Percentiles rank a stretch among this genome's conserved stretches.
Conservation (phyloP, 2,113 vertebrate genomes). For the Rhodinocichla rosea region DNA sequence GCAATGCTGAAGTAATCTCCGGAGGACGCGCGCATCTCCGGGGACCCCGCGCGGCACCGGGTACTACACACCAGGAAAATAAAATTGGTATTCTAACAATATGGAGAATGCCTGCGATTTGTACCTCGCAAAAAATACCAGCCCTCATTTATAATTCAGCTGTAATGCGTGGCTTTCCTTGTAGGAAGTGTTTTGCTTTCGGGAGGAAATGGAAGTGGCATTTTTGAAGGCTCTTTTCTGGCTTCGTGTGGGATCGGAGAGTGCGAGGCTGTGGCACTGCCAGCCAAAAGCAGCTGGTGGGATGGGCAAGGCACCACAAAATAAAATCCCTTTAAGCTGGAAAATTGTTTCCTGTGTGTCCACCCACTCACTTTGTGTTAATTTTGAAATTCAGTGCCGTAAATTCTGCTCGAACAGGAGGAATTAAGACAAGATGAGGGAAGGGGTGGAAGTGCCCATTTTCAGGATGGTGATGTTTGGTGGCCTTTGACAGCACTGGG, state of each 20-base stretch:
- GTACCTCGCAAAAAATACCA: conserved; percentile 58
- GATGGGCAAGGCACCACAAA: not conserved
- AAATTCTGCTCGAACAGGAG: not conserved
- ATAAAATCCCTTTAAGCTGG: not conserved
- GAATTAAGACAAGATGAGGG: not conserved
- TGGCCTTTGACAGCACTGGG: fast-evolving
- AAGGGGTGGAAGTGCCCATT: not conserved
- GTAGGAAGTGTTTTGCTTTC: conserved; percentile 50
- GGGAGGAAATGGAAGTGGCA: conserved; percentile 61
- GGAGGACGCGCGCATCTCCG: conserved; percentile 30
- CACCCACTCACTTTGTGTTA: not conserved
- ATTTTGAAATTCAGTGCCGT: not conserved
- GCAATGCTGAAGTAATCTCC: conserved; percentile 69
- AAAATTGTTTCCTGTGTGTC: not conserved
- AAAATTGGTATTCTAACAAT: conserved; percentile 70
- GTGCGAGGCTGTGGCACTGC: not conserved
- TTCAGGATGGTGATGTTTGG: not conserved
- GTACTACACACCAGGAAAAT: conserved; percentile 50
- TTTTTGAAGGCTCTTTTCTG: conserved; percentile 43
- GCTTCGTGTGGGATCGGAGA: not conserved
- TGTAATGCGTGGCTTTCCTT: conserved; percentile 29
- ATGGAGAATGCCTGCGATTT: conserved; percentile 69
- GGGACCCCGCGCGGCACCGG: conserved; percentile 29
- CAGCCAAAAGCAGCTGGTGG: not conserved
- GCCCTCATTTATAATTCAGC: conserved; percentile 68